A percentile compares a stretch with the other conserved stretches of the same genome.
Evolutionary conservation across 2,113 vertebrate genomes (phyloP).

Genomic region (Pyrgilauda ruficollis): DNA sequence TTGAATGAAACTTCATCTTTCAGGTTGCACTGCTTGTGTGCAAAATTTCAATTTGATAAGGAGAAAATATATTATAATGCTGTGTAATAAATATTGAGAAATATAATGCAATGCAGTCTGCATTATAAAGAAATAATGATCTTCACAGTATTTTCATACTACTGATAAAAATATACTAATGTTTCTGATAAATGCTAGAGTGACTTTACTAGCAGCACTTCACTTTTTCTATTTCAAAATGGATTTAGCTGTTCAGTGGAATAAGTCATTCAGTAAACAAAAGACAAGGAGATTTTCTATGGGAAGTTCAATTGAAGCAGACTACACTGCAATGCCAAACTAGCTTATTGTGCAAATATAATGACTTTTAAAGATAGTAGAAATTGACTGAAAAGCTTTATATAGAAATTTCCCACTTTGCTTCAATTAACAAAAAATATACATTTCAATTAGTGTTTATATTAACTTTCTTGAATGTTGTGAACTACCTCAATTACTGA

Average conservation of each 20-base stretch:
- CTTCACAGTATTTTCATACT: not conserved
- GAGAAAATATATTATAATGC: not conserved
- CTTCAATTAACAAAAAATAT: not conserved
- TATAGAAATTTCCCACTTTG: not conserved
- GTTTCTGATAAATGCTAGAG: not conserved
- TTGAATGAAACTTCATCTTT: not conserved
- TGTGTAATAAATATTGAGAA: not conserved
- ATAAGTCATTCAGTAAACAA: not conserved
- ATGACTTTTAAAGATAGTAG: not conserved
- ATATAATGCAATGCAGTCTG: not conserved
- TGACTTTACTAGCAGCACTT: not conserved
- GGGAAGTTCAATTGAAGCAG: not conserved
- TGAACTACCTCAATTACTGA: not conserved
- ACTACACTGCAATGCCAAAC: not conserved
- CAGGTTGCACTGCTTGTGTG: not conserved
- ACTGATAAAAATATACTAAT: not conserved
- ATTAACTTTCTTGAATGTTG: not conserved
- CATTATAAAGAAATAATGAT: not conserved
- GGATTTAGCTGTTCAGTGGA: not conserved
- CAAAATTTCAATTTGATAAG: constrained; percentile 5
- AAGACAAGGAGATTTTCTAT: not conserved
- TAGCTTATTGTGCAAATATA: not conserved
- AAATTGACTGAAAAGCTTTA: not conserved
- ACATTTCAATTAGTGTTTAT: not conserved
- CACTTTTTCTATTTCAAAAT: not conserved